Percentiles rank a stretch among this genome's conserved stretches.
These are phyloP conservation scores for Cistogaster globosa DNA, from an alignment of 2,888 invertebrate species.

Conservation along the genomic window DNA sequence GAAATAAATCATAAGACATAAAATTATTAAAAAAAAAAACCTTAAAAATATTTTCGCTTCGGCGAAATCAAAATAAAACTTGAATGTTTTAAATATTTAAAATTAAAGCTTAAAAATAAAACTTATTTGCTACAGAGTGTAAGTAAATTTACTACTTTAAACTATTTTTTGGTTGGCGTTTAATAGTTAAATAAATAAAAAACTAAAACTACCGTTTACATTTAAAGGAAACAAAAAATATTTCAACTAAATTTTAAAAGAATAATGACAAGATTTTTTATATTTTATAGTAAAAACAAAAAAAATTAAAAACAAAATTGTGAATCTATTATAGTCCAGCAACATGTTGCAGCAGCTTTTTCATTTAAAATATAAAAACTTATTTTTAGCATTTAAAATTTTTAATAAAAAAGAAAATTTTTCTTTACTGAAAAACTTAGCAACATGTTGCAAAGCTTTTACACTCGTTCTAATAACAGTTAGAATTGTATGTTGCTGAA, in stretches of 20 bases:
- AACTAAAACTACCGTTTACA: constrained; percentile 37
- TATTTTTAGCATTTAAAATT: no score
- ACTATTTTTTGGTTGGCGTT: not conserved
- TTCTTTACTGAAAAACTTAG: not conserved
- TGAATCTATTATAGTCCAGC: no score
- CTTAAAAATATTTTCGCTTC: constrained; percentile 10
- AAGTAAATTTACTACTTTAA: not conserved
- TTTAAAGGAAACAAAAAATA: not conserved
- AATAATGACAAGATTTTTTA: constrained; percentile 26
- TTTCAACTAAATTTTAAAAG: not conserved
- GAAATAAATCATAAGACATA: constrained; percentile 73
- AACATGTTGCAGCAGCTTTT: no score
- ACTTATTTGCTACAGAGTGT: constrained; percentile 18
- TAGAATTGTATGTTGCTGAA: not conserved
- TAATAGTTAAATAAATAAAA: not conserved
- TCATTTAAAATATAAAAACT: no score
- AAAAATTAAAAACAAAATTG: no score
- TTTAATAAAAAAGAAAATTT: no score
- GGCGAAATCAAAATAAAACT: not conserved
- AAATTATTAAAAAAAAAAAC: not conserved
- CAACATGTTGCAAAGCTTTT: not conserved
- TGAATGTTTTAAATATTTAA: not conserved
- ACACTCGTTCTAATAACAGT: no score
- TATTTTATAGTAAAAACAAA: no score
- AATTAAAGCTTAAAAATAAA: constrained; percentile 3